Conservation (phyloP, 2,113 vertebrate species). For the Phodopus roborovskii region DNA sequence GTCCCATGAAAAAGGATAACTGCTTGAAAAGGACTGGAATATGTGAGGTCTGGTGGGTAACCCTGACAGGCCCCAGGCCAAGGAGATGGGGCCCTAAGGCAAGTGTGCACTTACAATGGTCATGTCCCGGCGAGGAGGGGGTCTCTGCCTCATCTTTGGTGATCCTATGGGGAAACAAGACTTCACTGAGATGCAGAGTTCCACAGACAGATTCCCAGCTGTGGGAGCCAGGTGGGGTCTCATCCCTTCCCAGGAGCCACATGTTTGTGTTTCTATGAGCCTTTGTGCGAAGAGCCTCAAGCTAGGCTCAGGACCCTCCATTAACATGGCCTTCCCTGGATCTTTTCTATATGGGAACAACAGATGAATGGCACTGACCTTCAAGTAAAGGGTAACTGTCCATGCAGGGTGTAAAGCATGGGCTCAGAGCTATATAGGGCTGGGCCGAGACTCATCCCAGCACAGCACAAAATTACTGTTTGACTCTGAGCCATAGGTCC, state of each 20-base stretch:
- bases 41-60: background rate
- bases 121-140: constrained; percentile 97
- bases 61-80: background rate
- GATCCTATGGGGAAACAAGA: constrained; percentile 88
- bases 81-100: background rate
- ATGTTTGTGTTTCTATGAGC: fast-evolving
- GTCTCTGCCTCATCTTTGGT: constrained; percentile 94
- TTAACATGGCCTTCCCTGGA: background rate
- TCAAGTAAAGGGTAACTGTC: fast-evolving
- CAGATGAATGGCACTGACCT: background rate
- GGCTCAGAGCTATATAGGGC: background rate
- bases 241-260: no score
- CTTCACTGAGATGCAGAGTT: constrained; percentile 5
- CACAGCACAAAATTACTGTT: background rate
- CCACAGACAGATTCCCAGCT: background rate
- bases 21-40: background rate
- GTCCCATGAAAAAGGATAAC: background rate
- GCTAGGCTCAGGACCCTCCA: background rate
- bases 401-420: no score
- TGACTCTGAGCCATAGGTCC: background rate
- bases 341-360: background rate
- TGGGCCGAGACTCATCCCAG: background rate
- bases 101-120: constrained; percentile 92
- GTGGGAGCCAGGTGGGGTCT: background rate
- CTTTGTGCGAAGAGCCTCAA: background rate